A percentile compares a stretch with the other conserved stretches of the same genome.
Evolutionary conservation across 2,888 invertebrate genomes (phyloP).

Genomic region (Apodemia zela): DNA sequence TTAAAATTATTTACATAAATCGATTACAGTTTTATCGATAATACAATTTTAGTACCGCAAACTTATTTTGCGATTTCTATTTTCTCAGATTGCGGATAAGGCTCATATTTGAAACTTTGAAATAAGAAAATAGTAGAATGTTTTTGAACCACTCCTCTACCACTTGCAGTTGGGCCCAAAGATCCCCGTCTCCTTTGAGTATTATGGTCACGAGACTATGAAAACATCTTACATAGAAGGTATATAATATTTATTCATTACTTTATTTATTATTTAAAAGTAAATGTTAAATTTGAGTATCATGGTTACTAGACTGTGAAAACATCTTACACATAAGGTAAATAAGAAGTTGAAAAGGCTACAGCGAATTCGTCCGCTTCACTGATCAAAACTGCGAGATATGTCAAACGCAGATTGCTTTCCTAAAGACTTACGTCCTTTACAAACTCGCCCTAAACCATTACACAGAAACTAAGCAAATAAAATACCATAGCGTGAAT

Average conservation of each 20-base stretch:
- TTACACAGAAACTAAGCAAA: slow-evolving; percentile 25
- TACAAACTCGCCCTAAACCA: slow-evolving; percentile 20
- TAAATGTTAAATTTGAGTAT: not conserved
- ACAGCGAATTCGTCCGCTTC: slow-evolving; percentile 43
- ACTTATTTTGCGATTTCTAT: too few relatives aligned
- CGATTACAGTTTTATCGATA: too few relatives aligned
- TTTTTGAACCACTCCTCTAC: too few relatives aligned
- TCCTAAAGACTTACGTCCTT: slow-evolving; percentile 40
- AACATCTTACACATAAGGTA: slow-evolving; percentile 34
- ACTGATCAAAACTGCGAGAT: slow-evolving; percentile 59
- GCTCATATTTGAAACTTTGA: too few relatives aligned
- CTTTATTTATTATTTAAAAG: too few relatives aligned
- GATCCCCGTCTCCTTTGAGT: too few relatives aligned
- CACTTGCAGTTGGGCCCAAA: too few relatives aligned
- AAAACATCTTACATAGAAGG: slow-evolving; percentile 31
- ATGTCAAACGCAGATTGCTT: slow-evolving; percentile 64
- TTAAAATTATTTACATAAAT: too few relatives aligned
- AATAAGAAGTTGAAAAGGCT: slow-evolving; percentile 42
- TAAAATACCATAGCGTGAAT: not conserved
- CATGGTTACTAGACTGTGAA: slow-evolving; percentile 18
- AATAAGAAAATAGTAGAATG: too few relatives aligned
- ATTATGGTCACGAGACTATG: slow-evolving; percentile 15
- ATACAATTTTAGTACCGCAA: too few relatives aligned
- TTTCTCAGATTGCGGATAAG: too few relatives aligned
- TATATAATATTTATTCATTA: slow-evolving; percentile 31